Evolutionary conservation across 1,140 invertebrate genomes (phyloP).

Genomic region (Panulirus ornatus): DNA sequence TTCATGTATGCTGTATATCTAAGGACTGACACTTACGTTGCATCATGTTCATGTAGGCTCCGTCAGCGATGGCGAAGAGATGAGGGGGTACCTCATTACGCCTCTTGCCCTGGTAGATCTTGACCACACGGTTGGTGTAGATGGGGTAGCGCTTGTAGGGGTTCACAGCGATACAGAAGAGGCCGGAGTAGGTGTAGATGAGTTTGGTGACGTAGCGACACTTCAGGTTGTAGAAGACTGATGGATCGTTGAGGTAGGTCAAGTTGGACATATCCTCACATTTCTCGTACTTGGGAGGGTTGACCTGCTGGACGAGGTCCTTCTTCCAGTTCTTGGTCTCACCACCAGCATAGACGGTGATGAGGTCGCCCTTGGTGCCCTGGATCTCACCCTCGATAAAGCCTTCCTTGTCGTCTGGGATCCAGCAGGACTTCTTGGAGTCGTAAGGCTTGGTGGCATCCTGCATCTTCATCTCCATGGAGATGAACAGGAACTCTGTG

Average conservation of each 20-base stretch:
- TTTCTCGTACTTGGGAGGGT: constrained; percentile 81
- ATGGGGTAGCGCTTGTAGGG: constrained; percentile 84
- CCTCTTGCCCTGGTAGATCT: constrained; percentile 82
- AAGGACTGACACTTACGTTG: constrained; percentile 85
- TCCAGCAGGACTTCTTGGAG: constrained; percentile 50
- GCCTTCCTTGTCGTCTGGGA: constrained; percentile 30
- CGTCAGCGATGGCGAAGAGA: constrained; percentile 82
- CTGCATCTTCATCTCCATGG: constrained; percentile 54
- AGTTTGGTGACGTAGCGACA: constrained; percentile 77
- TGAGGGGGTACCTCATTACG: constrained; percentile 84
- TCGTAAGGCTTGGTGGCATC: constrained; percentile 51
- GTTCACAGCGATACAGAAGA: constrained; percentile 85
- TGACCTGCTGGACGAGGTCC: constrained; percentile 80
- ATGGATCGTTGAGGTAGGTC: constrained; percentile 84
- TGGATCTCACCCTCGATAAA: constrained; percentile 48
- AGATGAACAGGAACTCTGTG: constrained; percentile 46
- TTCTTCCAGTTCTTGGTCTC: constrained; percentile 78
- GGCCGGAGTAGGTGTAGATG: constrained; percentile 83
- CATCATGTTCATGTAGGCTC: constrained; percentile 81
- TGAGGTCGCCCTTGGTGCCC: constrained; percentile 50
- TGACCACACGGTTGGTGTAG: constrained; percentile 81
- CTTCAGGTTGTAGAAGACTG: constrained; percentile 82
- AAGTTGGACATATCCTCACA: constrained; percentile 84
- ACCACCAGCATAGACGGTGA: constrained; percentile 24
- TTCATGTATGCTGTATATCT: too few species aligned